Base-by-base conservation (phyloP, 2,888 invertebrate species). In the Andrena bicolor region DNA sequence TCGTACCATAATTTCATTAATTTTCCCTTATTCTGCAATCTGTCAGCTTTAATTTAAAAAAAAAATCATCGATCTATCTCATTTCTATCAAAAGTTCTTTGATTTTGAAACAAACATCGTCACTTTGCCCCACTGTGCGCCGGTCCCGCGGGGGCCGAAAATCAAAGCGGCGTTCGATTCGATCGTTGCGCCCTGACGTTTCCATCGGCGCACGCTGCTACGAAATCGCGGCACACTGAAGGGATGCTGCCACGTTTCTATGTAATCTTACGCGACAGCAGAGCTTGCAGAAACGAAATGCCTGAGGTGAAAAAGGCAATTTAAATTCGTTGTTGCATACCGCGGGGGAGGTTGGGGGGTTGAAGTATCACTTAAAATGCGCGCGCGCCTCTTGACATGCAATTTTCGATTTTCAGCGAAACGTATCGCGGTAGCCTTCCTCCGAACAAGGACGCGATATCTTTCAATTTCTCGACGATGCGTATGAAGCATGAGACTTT, bases 381-480 rank as follows among this genome's bases (percentile, higher is more conserved):
- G 23, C 23, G 23, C 48, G 28, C 66, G 35, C 69, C 53, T 23
- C 13, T 53, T 73, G 66, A 65, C 73, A 56, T 30, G 69, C 63
- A 73, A 76, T 83, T 80, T 86, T 78, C 76, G 66, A 80, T 83
- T 60, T 41, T 13, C 70, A 10, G 10, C 41, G 76, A 74, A 65
- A 74, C 70, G 58, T 76, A 66, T 72, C 65, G 68, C 48, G 60
- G 26, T 28, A 56, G 74, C 68, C 51, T 23, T 48, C 8, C 56
- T 68, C 76, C 23, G 63, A 72, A 60, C 75, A 66, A 70, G 69
- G 51, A 58, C 41, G 66, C 80, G 85, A 86, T 89, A 87, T 90
- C 90, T 89, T 91, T 90, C 86, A 90, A 90, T 90, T 91, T 89
- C 88, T 87, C 80, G 82, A 72, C 82, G 87, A 84, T 84, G 88